Base-by-base conservation (phyloP, 2,113 vertebrate species). In the Dinomys branickii region DNA sequence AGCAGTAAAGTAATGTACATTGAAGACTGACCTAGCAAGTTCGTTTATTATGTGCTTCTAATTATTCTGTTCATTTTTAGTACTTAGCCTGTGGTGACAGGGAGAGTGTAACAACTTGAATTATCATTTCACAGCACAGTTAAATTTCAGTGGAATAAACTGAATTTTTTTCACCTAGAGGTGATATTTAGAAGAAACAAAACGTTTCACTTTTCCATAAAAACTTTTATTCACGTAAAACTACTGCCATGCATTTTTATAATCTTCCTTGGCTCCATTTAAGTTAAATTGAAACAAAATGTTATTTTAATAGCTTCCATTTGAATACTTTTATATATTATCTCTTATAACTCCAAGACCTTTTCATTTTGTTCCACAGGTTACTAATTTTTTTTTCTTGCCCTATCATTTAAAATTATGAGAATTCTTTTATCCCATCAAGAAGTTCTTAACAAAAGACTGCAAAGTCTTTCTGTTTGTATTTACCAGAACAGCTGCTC, bases 291-390 rank as follows among this genome's bases (percentile, higher is more conserved):
- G 3, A 10, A 81, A 90, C 11, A 88, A 65, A 85, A 58, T 90
- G 6, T 83, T 92, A 96, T 93, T 90, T 94, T 94, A 73, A 54
- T 94, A 85, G 22, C 44, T 89, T 95, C 78, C n/a, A n/a, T 71
- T 86, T 88, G 24, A 83, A 61, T 91, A 77, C 56, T 69, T 95
- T 35, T 88, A 24, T 50, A 20, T n/a, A 75, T 91, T 93, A 94
- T 87, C 11, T 86, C n/a, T 91, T 75, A 54, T 8, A 33, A 87
- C 17, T 80, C 44, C 1, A 87, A 88, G 44, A 54, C 11, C 4
- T 84, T 84, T 93, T 95, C 63, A 33, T 86, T 92, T 87, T 83
- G 52, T 94, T 91, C 93, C 35, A 84, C 50, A 3, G 33, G 13
- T 20, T 58, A 19, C 4, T 75, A 50, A 4, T 85, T 97, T 91